A percentile compares a stretch with the other conserved stretches of the same genome.
Evolutionary conservation across 2,113 vertebrate species (phyloP).

Genomic region (Cygnus buccinator): DNA sequence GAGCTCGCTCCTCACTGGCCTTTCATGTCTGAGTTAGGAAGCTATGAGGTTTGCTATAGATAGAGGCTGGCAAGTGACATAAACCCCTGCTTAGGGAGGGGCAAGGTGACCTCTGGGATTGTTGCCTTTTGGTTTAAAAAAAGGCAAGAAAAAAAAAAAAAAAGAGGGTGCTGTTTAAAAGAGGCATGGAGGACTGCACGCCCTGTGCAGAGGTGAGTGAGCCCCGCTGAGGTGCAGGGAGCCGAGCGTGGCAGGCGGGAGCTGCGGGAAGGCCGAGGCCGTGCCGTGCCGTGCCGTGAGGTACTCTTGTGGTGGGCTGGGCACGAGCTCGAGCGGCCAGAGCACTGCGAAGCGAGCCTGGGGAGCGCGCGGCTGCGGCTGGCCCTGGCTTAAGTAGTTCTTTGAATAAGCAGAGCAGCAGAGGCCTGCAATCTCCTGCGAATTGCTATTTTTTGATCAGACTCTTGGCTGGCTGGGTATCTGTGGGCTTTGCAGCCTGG

Average conservation of each 20-base stretch:
- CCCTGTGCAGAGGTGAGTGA: conserved; percentile 67
- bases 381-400: not conserved
- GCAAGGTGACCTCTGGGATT: conserved; percentile 1
- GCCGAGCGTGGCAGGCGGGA: not conserved
- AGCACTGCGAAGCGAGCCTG: not conserved
- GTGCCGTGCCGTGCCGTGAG: not conserved
- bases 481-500: not conserved
- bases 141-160: not conserved
- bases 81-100: not conserved
- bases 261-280: not conserved
- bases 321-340: not conserved
- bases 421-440: not conserved
- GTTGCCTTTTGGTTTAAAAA: not conserved
- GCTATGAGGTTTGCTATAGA: conserved; percentile 20
- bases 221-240: conserved; percentile 5
- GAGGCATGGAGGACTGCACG: conserved; percentile 60
- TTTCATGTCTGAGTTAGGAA: conserved; percentile 43
- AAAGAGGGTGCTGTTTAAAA: conserved; percentile 1
- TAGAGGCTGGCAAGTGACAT: not conserved
- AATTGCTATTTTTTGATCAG: not conserved
- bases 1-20: conserved; percentile 17
- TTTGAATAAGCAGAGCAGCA: not conserved
- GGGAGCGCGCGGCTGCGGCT: not conserved
- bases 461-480: not conserved
- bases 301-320: not conserved